These are phyloP conservation scores for Pseudorectes ferrugineus DNA, from an alignment of 2,113 vertebrate species.

Conservation along the genomic window DNA sequence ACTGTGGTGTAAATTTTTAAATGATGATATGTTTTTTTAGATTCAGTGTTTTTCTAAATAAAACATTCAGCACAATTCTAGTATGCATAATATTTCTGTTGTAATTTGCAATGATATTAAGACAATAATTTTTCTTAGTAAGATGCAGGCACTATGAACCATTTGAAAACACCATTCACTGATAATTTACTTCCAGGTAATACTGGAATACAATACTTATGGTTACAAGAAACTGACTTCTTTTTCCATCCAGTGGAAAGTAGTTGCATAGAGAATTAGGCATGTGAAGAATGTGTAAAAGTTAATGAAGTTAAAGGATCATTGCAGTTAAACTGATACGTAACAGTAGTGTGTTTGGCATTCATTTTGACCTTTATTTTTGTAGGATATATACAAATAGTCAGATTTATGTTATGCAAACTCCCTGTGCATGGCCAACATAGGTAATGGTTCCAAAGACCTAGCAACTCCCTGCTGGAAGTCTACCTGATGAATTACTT, in stretches of 20 bases:
- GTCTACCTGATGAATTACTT: background rate
- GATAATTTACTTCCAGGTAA: background rate
- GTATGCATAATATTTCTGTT: slow-evolving; percentile 15
- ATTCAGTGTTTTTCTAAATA: slow-evolving; percentile 54
- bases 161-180: background rate
- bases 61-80: background rate
- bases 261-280: background rate
- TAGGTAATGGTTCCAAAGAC: background rate
- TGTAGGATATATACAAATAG: background rate
- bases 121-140: slow-evolving; percentile 9
- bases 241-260: background rate
- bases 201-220: background rate
- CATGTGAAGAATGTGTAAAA: background rate
- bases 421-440: background rate
- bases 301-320: background rate
- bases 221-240: background rate
- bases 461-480: background rate
- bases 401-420: background rate
- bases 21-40: slow-evolving; percentile 36
- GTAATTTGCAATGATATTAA: slow-evolving; percentile 38
- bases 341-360: background rate
- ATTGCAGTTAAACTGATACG: background rate
- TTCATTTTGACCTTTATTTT: background rate
- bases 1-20: slow-evolving; percentile 45
- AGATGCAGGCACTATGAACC: background rate